Base-by-base conservation (phyloP, 2,888 invertebrate species). In the Melinaea marsaeus region DNA sequence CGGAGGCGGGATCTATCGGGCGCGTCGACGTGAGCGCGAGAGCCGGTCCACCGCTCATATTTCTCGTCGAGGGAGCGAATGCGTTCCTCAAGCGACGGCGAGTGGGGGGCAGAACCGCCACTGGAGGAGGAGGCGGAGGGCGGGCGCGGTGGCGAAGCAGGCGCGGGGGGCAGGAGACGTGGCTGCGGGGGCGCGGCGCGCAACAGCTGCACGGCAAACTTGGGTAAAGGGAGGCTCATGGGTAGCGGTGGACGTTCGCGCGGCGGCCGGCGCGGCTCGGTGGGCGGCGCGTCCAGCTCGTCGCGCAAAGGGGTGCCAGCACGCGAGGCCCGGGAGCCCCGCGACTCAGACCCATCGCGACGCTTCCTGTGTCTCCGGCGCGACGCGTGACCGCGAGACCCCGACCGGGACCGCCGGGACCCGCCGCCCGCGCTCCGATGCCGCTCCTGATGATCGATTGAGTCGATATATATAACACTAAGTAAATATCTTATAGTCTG, bases 1-100 rank as follows among this genome's bases (percentile, higher is more conserved):
- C 94, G 91, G 46, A 94, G 92, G 71, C 92, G 92, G 70, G 92
- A 90, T 66, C 90, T 93, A 83, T 92, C 93, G 57, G 82, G 91
- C n/a, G 84, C 85, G 6, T 93, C 92, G 73, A 93, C 91, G 55
- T 93, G 76, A 45, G 93, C 92, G 70, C 94, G 90, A 59, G 93
- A 92, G 2, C 90, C 90, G 51, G 95, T 95, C 97, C 97, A 97
- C 74, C 95, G 95, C 79, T 97, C 97, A 79, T 98, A 97, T 81
- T 96, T 97, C 83, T 98, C 98, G 86, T 98, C 98, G 64, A 99
- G 92, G 60, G 95, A 96, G 70, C 96, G 94, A 74, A 99, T 96
- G 70, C 98, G 93, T 83, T 98, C 98, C 79, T 98, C 98, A 71
- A 98, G 92, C 34, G 86, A 86, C 0, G 96, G 95, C 74, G 94